Evolutionary conservation across 2,113 vertebrate species (phyloP), one percentile per base, ranked within the genome.

Genomic region (Pterophyllum scalare): DNA sequence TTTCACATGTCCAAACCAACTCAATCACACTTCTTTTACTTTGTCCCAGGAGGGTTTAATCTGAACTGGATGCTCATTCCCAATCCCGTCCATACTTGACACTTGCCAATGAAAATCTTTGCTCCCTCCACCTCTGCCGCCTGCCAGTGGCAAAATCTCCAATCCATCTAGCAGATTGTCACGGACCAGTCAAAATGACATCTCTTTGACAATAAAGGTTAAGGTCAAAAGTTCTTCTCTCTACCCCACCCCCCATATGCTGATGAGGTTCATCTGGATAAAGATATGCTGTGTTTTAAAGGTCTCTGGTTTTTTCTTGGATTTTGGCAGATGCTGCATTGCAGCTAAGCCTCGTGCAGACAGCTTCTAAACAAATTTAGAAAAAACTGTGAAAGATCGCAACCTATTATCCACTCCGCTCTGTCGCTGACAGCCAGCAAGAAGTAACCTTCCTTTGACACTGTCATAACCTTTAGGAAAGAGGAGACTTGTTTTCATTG

Each of bases 341-440:
- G 80, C 79, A 93, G 94, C 94, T 87, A 88, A 92, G 80, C 67
- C 58, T 24, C 46, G 85, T 82, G 91, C 90, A 91, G 90, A 93
- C 81, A 90, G 85, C 61, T 85, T 91, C 62, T 81, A 87, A 89
- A 88, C 89, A 83, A 78, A 75, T 22, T 40, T 22, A 72, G 72
- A 59, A 77, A 86, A 75, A 64, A 70, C 87, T 72, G 85, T 87
- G 80, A 94, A 24, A 75, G 87, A 82, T 86, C 87, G 70, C 70
- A 54, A 76, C 60, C 59, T 79, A 78, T 84, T 84, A 76, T 90
- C 77, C 17, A n/a, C 31, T 31, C 22, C 82, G 74, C 31, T 31
- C 22, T 83, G 74, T 83, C 57, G 77, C 80, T 92, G 87, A 88
- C 87, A 91, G 86, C 61, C 24, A 80, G 90, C 93, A 90, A 80